A percentile compares a stretch with the other conserved stretches of the same genome.
phyloP scores from a whole-genome alignment of 1,140 invertebrate species.

The Medauroidea extradentata region DNA sequence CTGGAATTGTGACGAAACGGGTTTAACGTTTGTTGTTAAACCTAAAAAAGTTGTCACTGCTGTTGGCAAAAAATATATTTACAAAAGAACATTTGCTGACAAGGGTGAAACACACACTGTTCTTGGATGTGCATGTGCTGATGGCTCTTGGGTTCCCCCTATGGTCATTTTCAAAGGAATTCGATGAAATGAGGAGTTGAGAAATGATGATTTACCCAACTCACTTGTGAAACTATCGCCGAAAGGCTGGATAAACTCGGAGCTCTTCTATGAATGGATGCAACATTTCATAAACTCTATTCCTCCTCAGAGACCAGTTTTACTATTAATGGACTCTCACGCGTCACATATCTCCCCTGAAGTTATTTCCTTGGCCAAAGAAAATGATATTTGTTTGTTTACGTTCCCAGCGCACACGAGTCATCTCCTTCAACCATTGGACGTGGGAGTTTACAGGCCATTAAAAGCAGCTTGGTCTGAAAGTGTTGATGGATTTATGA shows the following conservation, averaged over 20 bases:
- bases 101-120: constrained; percentile 39
- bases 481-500: not conserved
- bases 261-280: constrained; percentile 34
- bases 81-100: constrained; percentile 4
- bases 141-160: constrained; percentile 33
- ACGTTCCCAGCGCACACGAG: not conserved
- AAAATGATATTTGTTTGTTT: not conserved
- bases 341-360: constrained; percentile 29
- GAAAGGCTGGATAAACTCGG: constrained; percentile 39
- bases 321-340: constrained; percentile 29
- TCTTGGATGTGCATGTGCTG: constrained; percentile 38
- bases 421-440: not conserved
- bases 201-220: constrained; percentile 32
- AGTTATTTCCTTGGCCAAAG: constrained; percentile 28
- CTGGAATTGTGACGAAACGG: constrained; percentile 8
- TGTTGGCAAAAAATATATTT: constrained; percentile 9
- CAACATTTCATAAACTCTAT: constrained; percentile 38
- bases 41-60: not conserved
- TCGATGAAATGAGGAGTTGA: constrained; percentile 30
- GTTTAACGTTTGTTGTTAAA: not conserved
- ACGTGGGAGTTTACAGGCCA: not conserved
- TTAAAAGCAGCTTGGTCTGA: not conserved
- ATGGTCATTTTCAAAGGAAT: constrained; percentile 43
- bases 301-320: constrained; percentile 32
- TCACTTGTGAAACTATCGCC: constrained; percentile 30